Percentiles rank a stretch among this genome's conserved stretches.
Evolutionary conservation across 2,113 vertebrate species (phyloP).

Genomic region (Urocolius indicus): DNA sequence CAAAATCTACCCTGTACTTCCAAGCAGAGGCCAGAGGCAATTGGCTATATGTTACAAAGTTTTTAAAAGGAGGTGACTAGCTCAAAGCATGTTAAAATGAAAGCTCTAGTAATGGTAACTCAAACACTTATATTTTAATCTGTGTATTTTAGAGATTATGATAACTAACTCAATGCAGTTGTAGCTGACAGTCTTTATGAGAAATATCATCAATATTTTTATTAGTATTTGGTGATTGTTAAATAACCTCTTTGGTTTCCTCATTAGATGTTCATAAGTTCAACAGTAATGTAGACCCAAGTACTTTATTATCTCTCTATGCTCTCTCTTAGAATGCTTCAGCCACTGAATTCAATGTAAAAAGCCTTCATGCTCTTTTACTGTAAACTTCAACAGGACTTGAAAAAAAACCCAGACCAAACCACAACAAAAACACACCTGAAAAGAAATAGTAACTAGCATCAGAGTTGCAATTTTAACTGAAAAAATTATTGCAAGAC

Average conservation of each 20-base stretch:
- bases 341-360: not conserved
- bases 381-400: not conserved
- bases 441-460: not conserved
- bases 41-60: not conserved
- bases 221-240: not conserved
- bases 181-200: not conserved
- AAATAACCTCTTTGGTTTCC: not conserved
- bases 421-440: not conserved
- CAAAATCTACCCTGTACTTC: not conserved
- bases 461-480: not conserved
- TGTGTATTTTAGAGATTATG: not conserved
- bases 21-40: not conserved
- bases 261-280: not conserved
- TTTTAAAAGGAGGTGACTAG: not conserved
- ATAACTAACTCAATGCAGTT: not conserved
- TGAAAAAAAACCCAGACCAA: not conserved
- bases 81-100: not conserved
- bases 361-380: not conserved
- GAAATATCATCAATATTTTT: not conserved
- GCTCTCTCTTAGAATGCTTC: not conserved
- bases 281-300: not conserved
- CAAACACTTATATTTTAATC: not conserved
- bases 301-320: not conserved
- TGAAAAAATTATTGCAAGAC: not conserved
- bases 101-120: not conserved